Evolutionary conservation across 1,140 invertebrate species (phyloP).

Genomic region (Drosophila santomea): DNA sequence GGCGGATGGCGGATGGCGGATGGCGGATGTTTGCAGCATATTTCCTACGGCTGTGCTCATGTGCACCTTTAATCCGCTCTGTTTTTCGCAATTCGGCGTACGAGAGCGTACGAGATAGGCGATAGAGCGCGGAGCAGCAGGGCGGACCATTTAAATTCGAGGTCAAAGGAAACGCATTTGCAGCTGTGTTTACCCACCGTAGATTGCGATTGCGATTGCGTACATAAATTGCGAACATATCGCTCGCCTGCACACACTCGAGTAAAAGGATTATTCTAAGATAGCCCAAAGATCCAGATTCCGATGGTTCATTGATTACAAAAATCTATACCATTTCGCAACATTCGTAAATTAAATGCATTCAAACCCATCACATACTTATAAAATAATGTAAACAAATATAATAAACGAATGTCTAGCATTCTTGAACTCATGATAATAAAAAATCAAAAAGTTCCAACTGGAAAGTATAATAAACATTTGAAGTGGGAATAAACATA

Average conservation of each 20-base stretch:
- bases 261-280: slow-evolving; percentile 8
- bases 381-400: too few relatives aligned
- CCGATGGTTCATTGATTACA: background rate
- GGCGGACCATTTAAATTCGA: slow-evolving; percentile 79
- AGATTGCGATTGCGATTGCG: slow-evolving; percentile 67
- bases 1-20: slow-evolving; percentile 72
- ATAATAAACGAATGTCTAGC: too few relatives aligned
- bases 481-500: too few relatives aligned
- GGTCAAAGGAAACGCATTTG: slow-evolving; percentile 75
- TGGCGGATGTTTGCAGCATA: slow-evolving; percentile 82
- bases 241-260: slow-evolving; percentile 9
- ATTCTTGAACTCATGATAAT: too few relatives aligned
- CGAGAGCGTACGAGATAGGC: slow-evolving; percentile 45
- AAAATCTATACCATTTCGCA: too few relatives aligned
- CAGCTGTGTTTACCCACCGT: slow-evolving; percentile 73
- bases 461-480: too few relatives aligned
- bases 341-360: too few relatives aligned
- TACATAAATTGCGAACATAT: slow-evolving; percentile 34
- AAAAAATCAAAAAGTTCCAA: too few relatives aligned
- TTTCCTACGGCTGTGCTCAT: slow-evolving; percentile 80
- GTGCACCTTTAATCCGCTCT: slow-evolving; percentile 82
- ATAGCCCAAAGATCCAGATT: slow-evolving; percentile 2
- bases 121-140: slow-evolving; percentile 54
- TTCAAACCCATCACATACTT: too few relatives aligned
- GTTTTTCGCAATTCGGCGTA: slow-evolving; percentile 61